phyloP scores from a whole-genome alignment of 1,140 invertebrate genomes.

The Stratiolaelaps scimitus region DNA sequence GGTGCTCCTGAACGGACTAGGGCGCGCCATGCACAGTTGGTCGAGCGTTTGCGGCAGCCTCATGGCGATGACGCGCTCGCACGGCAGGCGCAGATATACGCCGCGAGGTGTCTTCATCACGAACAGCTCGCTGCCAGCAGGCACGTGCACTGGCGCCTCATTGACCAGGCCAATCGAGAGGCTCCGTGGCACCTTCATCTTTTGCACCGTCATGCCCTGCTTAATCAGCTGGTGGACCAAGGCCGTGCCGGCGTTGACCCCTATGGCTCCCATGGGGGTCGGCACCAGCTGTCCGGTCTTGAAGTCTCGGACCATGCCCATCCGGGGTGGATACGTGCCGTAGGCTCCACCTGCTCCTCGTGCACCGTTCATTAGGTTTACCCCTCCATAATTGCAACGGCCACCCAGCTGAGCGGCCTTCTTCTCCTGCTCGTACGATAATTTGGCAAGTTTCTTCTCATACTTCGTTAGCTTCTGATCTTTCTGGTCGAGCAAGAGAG shows the following conservation, averaged over 20 bases:
- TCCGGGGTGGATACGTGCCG: background rate
- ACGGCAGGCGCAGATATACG: slow-evolving; percentile 85
- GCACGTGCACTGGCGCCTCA: slow-evolving; percentile 63
- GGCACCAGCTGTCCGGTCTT: slow-evolving; percentile 14
- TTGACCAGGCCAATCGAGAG: slow-evolving; percentile 51
- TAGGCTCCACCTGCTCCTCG: slow-evolving; percentile 35
- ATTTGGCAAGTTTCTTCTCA: slow-evolving; percentile 81
- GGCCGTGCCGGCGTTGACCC: slow-evolving; percentile 26
- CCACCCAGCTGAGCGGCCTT: slow-evolving; percentile 49
- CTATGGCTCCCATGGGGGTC: background rate
- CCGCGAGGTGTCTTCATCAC: slow-evolving; percentile 86
- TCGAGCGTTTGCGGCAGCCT: slow-evolving; percentile 44
- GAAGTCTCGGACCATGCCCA: slow-evolving; percentile 29
- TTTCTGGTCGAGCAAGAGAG: slow-evolving; percentile 81
- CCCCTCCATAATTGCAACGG: slow-evolving; percentile 8
- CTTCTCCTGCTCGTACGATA: slow-evolving; percentile 86
- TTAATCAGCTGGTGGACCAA: slow-evolving; percentile 34
- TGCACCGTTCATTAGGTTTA: slow-evolving; percentile 6
- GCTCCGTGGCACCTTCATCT: slow-evolving; percentile 76
- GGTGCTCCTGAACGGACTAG: slow-evolving; percentile 33
- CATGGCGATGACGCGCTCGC: slow-evolving; percentile 93
- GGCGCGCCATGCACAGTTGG: slow-evolving; percentile 33
- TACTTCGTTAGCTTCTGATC: slow-evolving; percentile 87
- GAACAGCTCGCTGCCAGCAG: slow-evolving; percentile 81
- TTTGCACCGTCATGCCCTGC: slow-evolving; percentile 84